These are phyloP conservation scores for Athene cunicularia DNA, from an alignment of 2,113 vertebrate species.

Conservation along the genomic window DNA sequence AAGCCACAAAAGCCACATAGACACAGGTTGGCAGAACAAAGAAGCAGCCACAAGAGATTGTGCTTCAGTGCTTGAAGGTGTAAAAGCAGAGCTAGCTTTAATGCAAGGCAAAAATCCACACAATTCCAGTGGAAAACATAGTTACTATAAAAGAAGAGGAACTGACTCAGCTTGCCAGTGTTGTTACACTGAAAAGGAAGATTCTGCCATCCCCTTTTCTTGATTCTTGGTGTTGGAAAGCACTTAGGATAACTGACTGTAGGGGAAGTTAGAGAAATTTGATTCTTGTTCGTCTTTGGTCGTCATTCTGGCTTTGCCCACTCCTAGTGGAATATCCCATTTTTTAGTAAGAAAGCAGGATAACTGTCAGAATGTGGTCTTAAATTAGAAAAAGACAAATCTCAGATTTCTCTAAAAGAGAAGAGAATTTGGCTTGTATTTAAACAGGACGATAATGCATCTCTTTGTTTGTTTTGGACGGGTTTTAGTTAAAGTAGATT, in stretches of 20 bases:
- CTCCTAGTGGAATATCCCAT: not conserved
- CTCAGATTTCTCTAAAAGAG: conserved; percentile 22
- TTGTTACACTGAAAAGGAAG: not conserved
- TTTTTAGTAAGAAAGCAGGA: not conserved
- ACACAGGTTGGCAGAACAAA: conserved; percentile 59
- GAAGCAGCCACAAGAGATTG: conserved; percentile 20
- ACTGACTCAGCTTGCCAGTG: not conserved
- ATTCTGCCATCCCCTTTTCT: not conserved
- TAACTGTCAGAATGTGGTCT: not conserved
- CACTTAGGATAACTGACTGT: not conserved
- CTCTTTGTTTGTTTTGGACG: not conserved
- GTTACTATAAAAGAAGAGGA: not conserved
- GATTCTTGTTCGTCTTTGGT: not conserved
- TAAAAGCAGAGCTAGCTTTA: conserved; percentile 40
- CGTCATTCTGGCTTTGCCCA: conserved; percentile 23
- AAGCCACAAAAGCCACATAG: conserved; percentile 61
- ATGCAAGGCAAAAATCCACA: not conserved
- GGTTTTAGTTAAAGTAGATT: not conserved
- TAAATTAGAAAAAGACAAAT: not conserved
- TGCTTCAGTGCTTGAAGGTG: conserved; percentile 36
- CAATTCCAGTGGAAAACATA: not conserved
- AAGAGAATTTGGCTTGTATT: not conserved
- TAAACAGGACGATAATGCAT: not conserved
- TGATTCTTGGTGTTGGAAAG: not conserved
- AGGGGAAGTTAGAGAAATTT: not conserved